These are phyloP conservation scores for Gobius niger DNA, from an alignment of 2,113 vertebrate genomes.

Conservation along the genomic window DNA sequence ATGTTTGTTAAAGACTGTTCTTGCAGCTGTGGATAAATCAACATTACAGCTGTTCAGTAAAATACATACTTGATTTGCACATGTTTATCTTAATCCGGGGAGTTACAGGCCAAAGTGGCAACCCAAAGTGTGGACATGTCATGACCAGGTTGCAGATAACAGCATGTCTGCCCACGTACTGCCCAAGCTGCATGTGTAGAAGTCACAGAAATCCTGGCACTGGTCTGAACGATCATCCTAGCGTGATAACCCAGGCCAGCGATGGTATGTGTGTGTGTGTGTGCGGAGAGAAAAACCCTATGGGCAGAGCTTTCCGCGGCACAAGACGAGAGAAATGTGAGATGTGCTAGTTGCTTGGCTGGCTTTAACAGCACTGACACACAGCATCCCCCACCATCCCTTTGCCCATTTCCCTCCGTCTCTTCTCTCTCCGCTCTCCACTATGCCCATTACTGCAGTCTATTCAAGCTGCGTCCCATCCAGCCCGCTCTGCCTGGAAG, in stretches of 20 bases:
- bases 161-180: background rate
- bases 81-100: too few species aligned
- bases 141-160: background rate
- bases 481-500: slow-evolving; percentile 25
- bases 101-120: background rate
- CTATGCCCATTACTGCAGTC: slow-evolving; percentile 39
- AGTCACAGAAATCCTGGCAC: slow-evolving; percentile 17
- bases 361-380: slow-evolving; percentile 28
- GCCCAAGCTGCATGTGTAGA: background rate
- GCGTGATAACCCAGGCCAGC: slow-evolving; percentile 14
- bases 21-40: too few species aligned
- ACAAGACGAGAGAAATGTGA: slow-evolving; percentile 61
- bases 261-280: slow-evolving; percentile 23
- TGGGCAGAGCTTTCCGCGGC: slow-evolving; percentile 49
- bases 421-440: slow-evolving; percentile 13
- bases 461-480: slow-evolving; percentile 37
- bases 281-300: slow-evolving; percentile 20
- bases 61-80: too few species aligned
- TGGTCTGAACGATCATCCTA: slow-evolving; percentile 21
- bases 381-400: background rate
- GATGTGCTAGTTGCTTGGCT: slow-evolving; percentile 44
- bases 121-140: background rate
- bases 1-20: too few species aligned
- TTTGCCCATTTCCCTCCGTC: background rate
- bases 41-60: too few species aligned